Conservation (phyloP, 2,797 vertebrate species). For the Tapera naevia region DNA sequence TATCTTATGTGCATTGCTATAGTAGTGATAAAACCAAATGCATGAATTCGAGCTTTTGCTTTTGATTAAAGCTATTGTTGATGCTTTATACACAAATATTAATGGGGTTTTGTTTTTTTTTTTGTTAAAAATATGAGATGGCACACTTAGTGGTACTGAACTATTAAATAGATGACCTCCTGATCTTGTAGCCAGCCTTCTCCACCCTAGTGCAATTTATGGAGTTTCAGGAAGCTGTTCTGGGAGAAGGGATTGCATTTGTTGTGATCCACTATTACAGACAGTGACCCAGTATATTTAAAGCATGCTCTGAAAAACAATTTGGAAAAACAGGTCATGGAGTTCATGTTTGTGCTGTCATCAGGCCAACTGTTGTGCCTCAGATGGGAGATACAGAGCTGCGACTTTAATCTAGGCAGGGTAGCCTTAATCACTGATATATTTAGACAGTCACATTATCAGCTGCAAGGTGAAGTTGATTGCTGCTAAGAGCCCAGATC, state of each 20-base stretch:
- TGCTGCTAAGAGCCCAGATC: neutral
- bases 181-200: neutral
- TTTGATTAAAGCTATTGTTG: neutral
- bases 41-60: neutral
- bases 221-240: neutral
- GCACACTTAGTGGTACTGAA: neutral
- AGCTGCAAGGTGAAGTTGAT: constrained; percentile 4
- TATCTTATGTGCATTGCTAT: neutral
- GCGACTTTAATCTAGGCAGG: constrained; percentile 45
- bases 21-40: neutral
- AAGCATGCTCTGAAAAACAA: constrained; percentile 1
- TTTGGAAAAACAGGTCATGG: constrained; percentile 31
- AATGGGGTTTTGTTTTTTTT: neutral
- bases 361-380: constrained; percentile 9
- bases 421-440: constrained; percentile 36
- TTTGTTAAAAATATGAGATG: neutral
- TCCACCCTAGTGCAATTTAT: neutral
- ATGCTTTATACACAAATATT: neutral
- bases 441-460: constrained; percentile 51
- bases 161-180: neutral
- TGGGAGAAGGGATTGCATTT: neutral
- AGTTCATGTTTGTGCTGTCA: constrained; percentile 45
- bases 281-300: neutral
- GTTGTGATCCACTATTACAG: neutral
- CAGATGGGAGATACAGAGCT: constrained; percentile 25